A percentile compares a stretch with the other conserved stretches of the same genome.
Conservation (phyloP, 2,888 invertebrate genomes). For the Mantis religiosa region DNA sequence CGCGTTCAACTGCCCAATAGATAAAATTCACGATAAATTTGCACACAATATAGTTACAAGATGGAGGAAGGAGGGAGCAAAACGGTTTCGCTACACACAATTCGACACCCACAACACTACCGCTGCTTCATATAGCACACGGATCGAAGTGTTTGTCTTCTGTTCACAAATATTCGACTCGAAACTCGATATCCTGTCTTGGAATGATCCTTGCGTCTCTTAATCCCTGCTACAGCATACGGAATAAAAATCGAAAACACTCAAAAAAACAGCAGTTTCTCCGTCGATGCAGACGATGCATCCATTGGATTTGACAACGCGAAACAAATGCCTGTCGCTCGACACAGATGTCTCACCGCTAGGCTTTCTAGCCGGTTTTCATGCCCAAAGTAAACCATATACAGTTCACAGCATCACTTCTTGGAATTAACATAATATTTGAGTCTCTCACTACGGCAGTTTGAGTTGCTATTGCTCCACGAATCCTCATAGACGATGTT, state of each 20-base stretch:
- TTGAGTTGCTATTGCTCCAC: background rate
- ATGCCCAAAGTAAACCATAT: background rate
- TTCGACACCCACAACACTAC: background rate
- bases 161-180: background rate
- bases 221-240: background rate
- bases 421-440: background rate
- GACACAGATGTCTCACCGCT: background rate
- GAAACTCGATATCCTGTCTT: background rate
- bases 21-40: constrained; percentile 19
- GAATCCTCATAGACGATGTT: background rate
- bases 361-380: background rate
- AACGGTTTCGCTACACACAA: background rate
- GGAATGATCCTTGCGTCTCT: background rate
- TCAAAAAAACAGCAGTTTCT: background rate
- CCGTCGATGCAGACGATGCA: constrained; percentile 20
- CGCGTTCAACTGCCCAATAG: background rate
- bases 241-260: constrained; percentile 4
- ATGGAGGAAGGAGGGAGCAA: constrained; percentile 18
- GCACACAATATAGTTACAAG: constrained; percentile 24
- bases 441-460: background rate
- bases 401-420: background rate
- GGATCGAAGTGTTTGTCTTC: background rate
- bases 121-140: background rate
- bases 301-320: constrained; percentile 19
- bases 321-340: constrained; percentile 13